Conservation (phyloP, 2,888 invertebrate genomes). For the Pediacus dermestoides region DNA sequence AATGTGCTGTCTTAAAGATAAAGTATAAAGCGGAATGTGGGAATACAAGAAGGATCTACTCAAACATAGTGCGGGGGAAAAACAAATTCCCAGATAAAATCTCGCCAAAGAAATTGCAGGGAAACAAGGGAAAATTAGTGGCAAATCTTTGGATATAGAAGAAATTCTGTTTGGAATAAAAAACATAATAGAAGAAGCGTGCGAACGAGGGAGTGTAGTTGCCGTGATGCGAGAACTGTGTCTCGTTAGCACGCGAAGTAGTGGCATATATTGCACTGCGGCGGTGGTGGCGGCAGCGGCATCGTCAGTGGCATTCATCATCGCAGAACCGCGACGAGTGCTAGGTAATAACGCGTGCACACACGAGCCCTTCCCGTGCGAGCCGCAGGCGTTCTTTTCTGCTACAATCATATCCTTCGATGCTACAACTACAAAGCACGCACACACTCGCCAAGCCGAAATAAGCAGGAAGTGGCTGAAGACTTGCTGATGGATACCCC, state of each 20-base stretch:
- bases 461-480: slow-evolving; percentile 17
- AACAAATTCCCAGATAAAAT: slow-evolving; percentile 16
- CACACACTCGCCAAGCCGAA: slow-evolving; percentile 7
- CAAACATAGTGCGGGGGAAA: no score
- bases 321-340: slow-evolving; percentile 24
- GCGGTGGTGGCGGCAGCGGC: slow-evolving; percentile 15
- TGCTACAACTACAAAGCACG: slow-evolving; percentile 8
- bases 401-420: slow-evolving; percentile 14
- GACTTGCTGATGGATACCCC: slow-evolving; percentile 13
- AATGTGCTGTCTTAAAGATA: slow-evolving; percentile 7
- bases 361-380: slow-evolving; percentile 16
- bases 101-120: slow-evolving; percentile 12
- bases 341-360: slow-evolving; percentile 25
- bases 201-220: slow-evolving; percentile 29
- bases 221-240: slow-evolving; percentile 28
- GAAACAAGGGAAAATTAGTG: slow-evolving; percentile 19
- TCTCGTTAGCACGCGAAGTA: slow-evolving; percentile 30
- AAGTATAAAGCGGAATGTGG: slow-evolving; percentile 10
- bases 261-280: slow-evolving; percentile 3
- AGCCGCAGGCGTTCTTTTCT: slow-evolving; percentile 20
- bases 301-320: slow-evolving; percentile 23
- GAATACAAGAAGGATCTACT: slow-evolving; percentile 8
- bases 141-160: slow-evolving; percentile 18
- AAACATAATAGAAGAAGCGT: slow-evolving; percentile 26
- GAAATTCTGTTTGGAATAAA: slow-evolving; percentile 20